Percentiles rank a stretch among this genome's conserved stretches.
Conservation (phyloP, 2,113 vertebrate genomes). For the Tachysurus vachellii region DNA sequence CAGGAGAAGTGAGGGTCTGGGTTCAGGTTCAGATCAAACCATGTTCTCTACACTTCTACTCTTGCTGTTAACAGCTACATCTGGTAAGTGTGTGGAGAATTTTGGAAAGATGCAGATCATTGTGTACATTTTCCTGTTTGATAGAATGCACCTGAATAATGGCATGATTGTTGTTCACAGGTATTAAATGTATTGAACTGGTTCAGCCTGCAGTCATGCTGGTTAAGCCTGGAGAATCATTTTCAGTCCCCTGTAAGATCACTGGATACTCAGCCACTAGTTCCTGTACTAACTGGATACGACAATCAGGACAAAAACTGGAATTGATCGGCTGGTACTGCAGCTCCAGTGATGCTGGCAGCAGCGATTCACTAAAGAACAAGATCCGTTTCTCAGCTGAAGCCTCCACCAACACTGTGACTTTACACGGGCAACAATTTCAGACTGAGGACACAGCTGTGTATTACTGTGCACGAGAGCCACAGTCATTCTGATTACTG, state of each 20-base stretch:
- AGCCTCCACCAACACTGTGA: slow-evolving; percentile 15
- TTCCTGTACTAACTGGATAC: slow-evolving; percentile 26
- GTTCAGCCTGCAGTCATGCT: neutral
- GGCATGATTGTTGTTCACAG: no score
- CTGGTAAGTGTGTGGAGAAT: no score
- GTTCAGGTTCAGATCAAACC: neutral
- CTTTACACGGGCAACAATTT: neutral
- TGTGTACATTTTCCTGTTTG: no score
- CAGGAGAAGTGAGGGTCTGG: no score
- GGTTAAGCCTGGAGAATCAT: slow-evolving; percentile 27
- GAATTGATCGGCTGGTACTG: slow-evolving; percentile 32
- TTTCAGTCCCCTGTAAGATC: slow-evolving; percentile 28
- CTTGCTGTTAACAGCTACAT: no score
- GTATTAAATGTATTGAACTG: neutral
- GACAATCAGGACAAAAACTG: slow-evolving; percentile 3
- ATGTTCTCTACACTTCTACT: no score
- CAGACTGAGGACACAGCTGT: neutral
- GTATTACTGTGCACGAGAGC: no score
- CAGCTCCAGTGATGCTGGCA: neutral
- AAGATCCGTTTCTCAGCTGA: slow-evolving; percentile 25
- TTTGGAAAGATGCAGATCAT: no score
- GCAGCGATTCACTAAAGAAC: neutral
- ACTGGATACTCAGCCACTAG: slow-evolving; percentile 19
- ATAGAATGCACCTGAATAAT: no score
- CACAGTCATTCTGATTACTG: no score